These are phyloP conservation scores for Tipula confusa DNA, from an alignment of 2,888 invertebrate species.

Conservation along the genomic window DNA sequence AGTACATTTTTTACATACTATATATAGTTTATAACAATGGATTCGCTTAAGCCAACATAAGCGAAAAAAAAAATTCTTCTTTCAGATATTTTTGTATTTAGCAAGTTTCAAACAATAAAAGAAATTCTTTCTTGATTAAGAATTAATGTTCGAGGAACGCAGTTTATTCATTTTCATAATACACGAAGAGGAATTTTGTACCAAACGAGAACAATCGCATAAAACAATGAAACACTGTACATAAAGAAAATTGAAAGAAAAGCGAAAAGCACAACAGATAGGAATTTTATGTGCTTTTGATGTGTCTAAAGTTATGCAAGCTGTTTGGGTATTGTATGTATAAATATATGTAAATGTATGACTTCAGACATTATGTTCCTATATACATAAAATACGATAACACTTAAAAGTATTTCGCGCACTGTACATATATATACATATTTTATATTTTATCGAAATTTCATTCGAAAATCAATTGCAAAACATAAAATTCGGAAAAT, in stretches of 20 bases:
- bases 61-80: background rate
- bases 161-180: background rate
- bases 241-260: background rate
- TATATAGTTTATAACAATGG: background rate
- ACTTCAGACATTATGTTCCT: too few relatives aligned
- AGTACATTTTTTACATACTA: background rate
- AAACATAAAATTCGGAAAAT: background rate
- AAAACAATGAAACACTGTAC: background rate
- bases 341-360: background rate
- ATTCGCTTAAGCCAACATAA: background rate
- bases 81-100: background rate
- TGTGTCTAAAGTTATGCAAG: background rate
- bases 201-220: background rate
- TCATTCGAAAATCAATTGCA: background rate
- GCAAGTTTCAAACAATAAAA: background rate
- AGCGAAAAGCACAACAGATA: background rate
- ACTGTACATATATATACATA: background rate
- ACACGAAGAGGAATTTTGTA: background rate
- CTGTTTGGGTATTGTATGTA: background rate
- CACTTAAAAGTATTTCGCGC: background rate
- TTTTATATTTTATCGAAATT: background rate
- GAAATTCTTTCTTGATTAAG: background rate
- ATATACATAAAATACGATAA: too few relatives aligned
- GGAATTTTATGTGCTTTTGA: background rate
- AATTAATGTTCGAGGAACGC: conserved; percentile 12